These are phyloP conservation scores for Neomonachus schauinslandi DNA, from an alignment of 2,113 vertebrate genomes.

Conservation along the genomic window DNA sequence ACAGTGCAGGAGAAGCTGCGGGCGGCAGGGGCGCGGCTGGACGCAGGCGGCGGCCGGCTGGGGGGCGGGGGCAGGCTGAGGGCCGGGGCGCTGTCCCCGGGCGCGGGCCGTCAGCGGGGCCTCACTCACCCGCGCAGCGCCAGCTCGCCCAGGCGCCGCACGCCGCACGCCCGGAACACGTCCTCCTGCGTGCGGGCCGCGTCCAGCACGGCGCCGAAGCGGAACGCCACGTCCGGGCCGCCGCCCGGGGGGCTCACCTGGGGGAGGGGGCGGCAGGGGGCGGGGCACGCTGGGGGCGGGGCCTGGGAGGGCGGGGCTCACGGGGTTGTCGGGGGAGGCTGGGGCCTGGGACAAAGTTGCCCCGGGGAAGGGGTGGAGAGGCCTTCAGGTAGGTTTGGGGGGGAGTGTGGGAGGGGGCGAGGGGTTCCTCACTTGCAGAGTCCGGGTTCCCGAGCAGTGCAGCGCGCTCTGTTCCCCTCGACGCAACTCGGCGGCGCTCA, in stretches of 20 bases:
- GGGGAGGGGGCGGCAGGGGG: not conserved
- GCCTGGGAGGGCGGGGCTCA: not conserved
- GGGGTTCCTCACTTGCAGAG: conserved; percentile 79
- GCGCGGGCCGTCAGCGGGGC: rapidly evolving
- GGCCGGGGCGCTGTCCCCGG: rapidly evolving
- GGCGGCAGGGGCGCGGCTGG: conserved; percentile 35
- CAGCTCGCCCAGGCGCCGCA: conserved; percentile 85
- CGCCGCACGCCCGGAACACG: conserved; percentile 84
- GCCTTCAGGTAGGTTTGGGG: not conserved
- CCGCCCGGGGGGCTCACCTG: conserved; percentile 83
- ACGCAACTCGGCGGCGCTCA: conserved; percentile 79
- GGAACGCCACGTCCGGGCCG: conserved; percentile 82
- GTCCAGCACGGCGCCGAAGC: conserved; percentile 84
- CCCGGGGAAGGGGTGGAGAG: not conserved
- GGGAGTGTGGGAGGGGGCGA: rapidly evolving
- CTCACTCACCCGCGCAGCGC: conserved; percentile 82
- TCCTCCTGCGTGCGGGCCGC: conserved; percentile 83
- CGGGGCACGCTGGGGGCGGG: not conserved
- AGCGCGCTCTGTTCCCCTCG: conserved; percentile 81
- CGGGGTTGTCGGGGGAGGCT: too few species aligned
- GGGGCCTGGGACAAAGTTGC: not conserved
- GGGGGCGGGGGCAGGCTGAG: rapidly evolving
- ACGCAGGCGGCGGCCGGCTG: not conserved
- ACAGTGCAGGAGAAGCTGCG: conserved; percentile 87
- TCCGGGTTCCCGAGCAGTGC: conserved; percentile 83